Conservation (phyloP, 2,888 invertebrate genomes). For the Neoitamus cyanurus region DNA sequence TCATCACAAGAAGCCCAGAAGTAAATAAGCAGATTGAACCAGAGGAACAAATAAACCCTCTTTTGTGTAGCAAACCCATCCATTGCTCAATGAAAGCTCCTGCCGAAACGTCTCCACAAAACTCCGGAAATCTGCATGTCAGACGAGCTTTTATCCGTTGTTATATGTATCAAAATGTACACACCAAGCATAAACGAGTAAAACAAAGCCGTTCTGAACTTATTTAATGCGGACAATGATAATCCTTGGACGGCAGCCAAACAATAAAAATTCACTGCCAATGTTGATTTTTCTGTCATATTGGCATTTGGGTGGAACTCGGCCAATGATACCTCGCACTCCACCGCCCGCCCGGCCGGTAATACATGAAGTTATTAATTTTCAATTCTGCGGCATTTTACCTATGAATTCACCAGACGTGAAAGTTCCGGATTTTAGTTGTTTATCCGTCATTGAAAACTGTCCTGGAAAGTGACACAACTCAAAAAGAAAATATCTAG, state of each 20-base stretch:
- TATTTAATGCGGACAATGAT: slow-evolving; percentile 16
- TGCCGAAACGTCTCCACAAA: neutral
- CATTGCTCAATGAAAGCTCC: neutral
- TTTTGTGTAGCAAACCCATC: neutral
- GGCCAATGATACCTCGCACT: neutral
- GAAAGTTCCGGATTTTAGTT: no score
- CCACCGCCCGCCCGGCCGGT: no score
- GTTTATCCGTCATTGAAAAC: no score
- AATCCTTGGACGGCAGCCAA: slow-evolving; percentile 17
- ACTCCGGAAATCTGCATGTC: neutral
- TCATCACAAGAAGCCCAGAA: neutral
- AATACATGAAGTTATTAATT: neutral
- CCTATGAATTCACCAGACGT: no score
- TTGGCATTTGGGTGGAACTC: neutral
- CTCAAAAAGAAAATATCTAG: no score
- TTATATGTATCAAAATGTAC: neutral
- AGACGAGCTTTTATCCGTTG: neutral
- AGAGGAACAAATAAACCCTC: neutral
- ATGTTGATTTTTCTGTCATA: neutral
- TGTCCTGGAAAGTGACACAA: no score
- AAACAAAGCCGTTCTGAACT: neutral
- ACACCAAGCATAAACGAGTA: neutral
- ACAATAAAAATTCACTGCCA: slow-evolving; percentile 17
- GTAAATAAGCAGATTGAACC: neutral
- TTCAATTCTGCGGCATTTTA: neutral